phyloP scores from a whole-genome alignment of 2,888 invertebrate species.

The Hydraecia micacea region DNA sequence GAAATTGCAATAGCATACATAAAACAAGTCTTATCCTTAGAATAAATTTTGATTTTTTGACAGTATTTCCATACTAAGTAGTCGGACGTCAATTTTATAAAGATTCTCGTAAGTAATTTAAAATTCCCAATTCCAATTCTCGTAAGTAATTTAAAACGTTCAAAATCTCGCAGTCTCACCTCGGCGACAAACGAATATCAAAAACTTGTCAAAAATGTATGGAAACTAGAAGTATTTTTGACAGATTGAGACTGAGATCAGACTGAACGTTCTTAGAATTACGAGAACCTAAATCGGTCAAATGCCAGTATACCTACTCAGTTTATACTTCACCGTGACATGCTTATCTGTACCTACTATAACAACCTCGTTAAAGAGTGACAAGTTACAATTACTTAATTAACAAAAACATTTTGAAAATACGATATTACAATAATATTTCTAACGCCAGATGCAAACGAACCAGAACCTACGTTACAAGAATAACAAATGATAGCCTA shows the following conservation, averaged over 20 bases:
- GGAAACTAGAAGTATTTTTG: not conserved
- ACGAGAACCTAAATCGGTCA: not conserved
- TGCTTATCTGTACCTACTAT: not conserved
- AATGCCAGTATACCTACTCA: not conserved
- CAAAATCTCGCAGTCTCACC: not conserved
- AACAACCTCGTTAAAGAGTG: not conserved
- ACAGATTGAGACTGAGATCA: not conserved
- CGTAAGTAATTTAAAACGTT: not conserved
- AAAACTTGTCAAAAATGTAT: not conserved
- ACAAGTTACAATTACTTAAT: constrained; percentile 3
- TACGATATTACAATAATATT: not conserved
- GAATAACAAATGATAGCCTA: constrained; percentile 33
- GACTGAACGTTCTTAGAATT: not conserved
- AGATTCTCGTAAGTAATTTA: not conserved
- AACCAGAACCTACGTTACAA: not conserved
- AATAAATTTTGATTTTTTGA: not conserved
- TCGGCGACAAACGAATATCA: not conserved
- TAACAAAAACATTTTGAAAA: not conserved
- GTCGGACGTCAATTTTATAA: no score
- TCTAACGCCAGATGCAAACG: not conserved
- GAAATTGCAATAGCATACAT: not conserved
- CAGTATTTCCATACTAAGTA: not conserved
- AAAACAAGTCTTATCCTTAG: no score
- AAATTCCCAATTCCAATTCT: no score
- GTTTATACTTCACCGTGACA: not conserved